phyloP scores from a whole-genome alignment of 2,113 vertebrate species.

The Tetraodon nigroviridis region DNA sequence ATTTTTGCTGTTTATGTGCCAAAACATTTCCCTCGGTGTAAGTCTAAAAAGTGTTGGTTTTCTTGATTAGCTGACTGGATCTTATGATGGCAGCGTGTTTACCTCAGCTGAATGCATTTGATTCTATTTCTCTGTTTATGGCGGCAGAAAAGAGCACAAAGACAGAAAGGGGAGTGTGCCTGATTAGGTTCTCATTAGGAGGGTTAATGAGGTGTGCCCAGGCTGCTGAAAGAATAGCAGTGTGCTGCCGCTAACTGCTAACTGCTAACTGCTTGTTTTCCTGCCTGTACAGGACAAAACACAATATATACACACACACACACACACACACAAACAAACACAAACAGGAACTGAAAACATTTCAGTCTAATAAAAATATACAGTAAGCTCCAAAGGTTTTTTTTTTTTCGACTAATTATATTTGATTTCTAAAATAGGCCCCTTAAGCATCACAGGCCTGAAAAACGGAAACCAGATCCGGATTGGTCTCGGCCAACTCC shows the following conservation, averaged over 20 bases:
- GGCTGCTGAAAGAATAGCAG: slow-evolving; percentile 67
- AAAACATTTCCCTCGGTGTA: slow-evolving; percentile 13
- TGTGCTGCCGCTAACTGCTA: slow-evolving; percentile 66
- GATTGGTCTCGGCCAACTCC: not conserved
- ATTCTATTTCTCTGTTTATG: slow-evolving; percentile 44
- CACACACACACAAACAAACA: slow-evolving; percentile 24
- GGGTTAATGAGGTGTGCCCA: slow-evolving; percentile 75
- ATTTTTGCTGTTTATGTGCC: no score
- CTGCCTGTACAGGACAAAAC: slow-evolving; percentile 34
- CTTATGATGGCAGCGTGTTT: slow-evolving; percentile 51
- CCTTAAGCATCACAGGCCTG: no score
- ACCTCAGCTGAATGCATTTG: slow-evolving; percentile 36
- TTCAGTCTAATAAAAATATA: not conserved
- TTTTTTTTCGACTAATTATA: not conserved
- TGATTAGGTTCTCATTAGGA: slow-evolving; percentile 84
- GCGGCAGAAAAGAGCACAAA: slow-evolving; percentile 26
- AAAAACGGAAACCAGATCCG: not conserved
- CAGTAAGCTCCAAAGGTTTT: not conserved
- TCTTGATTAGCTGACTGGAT: slow-evolving; percentile 26
- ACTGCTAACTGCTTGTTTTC: slow-evolving; percentile 66
- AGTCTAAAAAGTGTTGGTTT: slow-evolving; percentile 39
- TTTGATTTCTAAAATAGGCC: not conserved
- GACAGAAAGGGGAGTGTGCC: slow-evolving; percentile 41
- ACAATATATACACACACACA: slow-evolving; percentile 48
- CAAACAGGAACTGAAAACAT: not conserved